These are phyloP conservation scores for Seriola quinqueradiata DNA, from an alignment of 2,113 vertebrate genomes.

Conservation along the genomic window DNA sequence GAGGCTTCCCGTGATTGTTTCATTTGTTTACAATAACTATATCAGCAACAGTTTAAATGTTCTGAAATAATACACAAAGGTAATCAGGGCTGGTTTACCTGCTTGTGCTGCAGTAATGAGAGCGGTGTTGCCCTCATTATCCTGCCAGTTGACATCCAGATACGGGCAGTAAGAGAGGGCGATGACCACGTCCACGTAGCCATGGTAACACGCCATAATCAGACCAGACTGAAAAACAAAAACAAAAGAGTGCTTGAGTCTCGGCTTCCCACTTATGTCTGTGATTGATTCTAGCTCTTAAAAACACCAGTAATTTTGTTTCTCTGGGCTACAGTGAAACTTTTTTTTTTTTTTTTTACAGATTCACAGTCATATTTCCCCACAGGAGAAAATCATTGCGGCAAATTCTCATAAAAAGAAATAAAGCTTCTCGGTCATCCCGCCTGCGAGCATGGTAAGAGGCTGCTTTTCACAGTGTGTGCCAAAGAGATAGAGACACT, in stretches of 20 bases:
- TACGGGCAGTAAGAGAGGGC: slow-evolving; percentile 93
- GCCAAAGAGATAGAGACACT: background rate
- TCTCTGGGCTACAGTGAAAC: background rate
- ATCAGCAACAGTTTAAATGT: background rate
- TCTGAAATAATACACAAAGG: background rate
- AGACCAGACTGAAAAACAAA: slow-evolving; percentile 89
- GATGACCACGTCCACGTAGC: slow-evolving; percentile 93
- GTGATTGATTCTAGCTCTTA: slow-evolving; percentile 10
- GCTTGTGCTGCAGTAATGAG: slow-evolving; percentile 96
- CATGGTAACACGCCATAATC: slow-evolving; percentile 94
- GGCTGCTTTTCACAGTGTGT: background rate
- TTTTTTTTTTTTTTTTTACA: background rate
- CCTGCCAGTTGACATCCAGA: slow-evolving; percentile 97
- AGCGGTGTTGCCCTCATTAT: slow-evolving; percentile 97
- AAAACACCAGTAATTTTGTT: background rate
- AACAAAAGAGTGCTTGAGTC: background rate
- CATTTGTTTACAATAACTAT: background rate
- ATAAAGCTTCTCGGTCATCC: background rate
- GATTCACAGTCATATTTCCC: background rate
- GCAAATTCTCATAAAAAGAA: background rate
- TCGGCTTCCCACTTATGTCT: background rate
- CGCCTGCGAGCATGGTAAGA: background rate
- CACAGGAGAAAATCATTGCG: background rate
- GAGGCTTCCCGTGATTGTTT: background rate
- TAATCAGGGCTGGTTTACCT: slow-evolving; percentile 84